These are phyloP conservation scores for Sphaerophoria rueppellii DNA, from an alignment of 2,888 invertebrate species.

Conservation along the genomic window DNA sequence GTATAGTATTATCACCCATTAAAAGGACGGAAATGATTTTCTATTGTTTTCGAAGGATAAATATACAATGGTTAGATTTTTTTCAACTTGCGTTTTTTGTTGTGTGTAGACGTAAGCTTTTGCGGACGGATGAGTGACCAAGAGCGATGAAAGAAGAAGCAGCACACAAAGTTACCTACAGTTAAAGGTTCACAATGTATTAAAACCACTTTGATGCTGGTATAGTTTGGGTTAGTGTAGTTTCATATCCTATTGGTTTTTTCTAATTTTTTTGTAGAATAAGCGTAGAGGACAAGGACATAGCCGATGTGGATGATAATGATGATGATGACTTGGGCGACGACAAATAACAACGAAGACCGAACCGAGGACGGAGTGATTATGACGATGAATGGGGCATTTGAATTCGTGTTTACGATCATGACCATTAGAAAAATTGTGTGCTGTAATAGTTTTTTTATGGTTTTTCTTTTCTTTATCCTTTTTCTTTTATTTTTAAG, in stretches of 20 bases:
- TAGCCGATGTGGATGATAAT: not conserved
- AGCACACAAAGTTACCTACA: conserved; percentile 7
- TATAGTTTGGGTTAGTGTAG: no score
- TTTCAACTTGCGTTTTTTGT: no score
- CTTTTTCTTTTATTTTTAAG: not conserved
- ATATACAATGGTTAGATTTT: conserved; percentile 53
- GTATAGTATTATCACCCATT: conserved; percentile 47
- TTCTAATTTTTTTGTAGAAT: no score
- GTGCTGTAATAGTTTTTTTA: conserved; percentile 47
- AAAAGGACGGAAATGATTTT: conserved; percentile 69
- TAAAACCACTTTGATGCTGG: conserved; percentile 52
- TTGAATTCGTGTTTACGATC: conserved; percentile 68
- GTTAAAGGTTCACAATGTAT: conserved; percentile 52
- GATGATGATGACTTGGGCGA: not conserved
- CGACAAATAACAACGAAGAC: not conserved
- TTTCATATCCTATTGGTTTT: conserved; percentile 7
- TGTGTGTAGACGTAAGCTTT: not conserved
- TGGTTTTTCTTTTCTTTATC: conserved; percentile 12
- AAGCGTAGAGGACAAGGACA: conserved; percentile 28
- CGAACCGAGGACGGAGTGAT: not conserved
- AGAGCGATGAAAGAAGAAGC: not conserved
- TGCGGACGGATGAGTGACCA: conserved; percentile 44
- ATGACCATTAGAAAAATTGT: conserved; percentile 67
- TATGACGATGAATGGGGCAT: conserved; percentile 34
- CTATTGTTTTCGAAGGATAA: conserved; percentile 70